A percentile compares a stretch with the other conserved stretches of the same genome.
Conservation (phyloP, 2,888 invertebrate species). For the Lingula anatina region DNA sequence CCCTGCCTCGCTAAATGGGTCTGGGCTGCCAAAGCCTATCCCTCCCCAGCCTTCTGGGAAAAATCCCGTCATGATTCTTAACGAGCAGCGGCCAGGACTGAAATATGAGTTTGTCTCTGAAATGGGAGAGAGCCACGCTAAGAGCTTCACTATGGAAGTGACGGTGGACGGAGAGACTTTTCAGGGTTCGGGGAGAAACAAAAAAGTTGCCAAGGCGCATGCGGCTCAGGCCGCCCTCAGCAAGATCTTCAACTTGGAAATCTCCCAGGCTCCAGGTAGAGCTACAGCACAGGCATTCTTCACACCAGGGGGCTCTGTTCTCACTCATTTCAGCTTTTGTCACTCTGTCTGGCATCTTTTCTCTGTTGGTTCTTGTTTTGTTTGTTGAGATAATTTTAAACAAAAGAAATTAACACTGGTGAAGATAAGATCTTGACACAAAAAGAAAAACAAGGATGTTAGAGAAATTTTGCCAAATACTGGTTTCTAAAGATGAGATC, state of each 20-base stretch:
- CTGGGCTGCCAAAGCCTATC: too few species aligned
- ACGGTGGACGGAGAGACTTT: slow-evolving; percentile 55
- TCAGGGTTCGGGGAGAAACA: slow-evolving; percentile 82
- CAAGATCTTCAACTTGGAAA: slow-evolving; percentile 37
- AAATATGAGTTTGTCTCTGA: slow-evolving; percentile 52
- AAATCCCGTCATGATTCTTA: slow-evolving; percentile 78
- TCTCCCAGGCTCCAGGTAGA: slow-evolving; percentile 37
- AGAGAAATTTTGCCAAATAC: too few species aligned
- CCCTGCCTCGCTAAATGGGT: slow-evolving; percentile 1
- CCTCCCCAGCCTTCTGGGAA: slow-evolving; percentile 48
- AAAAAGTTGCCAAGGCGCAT: slow-evolving; percentile 84
- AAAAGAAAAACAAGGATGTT: too few species aligned
- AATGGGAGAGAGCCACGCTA: slow-evolving; percentile 65
- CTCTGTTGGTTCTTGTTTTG: too few species aligned
- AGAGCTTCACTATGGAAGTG: slow-evolving; percentile 68
- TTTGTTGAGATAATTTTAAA: too few species aligned
- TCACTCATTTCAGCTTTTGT: too few species aligned
- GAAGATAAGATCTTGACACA: too few species aligned
- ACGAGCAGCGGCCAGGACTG: slow-evolving; percentile 78
- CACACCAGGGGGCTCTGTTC: too few species aligned
- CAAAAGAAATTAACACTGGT: too few species aligned
- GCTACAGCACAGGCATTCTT: too few species aligned
- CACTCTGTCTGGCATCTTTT: too few species aligned
- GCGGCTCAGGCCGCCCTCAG: slow-evolving; percentile 76
- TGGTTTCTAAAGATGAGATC: too few species aligned